Percentiles rank a stretch among this genome's conserved stretches.
phyloP scores from a whole-genome alignment of 2,888 invertebrate genomes.

The Epistrophella euchroma region DNA sequence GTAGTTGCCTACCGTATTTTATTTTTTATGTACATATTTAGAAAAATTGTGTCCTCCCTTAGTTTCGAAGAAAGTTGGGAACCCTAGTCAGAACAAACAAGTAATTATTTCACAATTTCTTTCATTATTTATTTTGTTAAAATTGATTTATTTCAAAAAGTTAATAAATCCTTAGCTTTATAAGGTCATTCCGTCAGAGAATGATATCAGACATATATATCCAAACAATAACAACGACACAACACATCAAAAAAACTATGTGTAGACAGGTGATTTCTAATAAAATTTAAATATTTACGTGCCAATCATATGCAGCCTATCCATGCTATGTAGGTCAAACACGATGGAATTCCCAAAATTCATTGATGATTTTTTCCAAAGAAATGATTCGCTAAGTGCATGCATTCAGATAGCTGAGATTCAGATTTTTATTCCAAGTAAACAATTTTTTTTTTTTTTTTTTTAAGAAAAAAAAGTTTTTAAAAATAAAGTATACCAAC shows the following conservation, averaged over 20 bases:
- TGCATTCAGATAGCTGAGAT: not conserved
- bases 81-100: no score
- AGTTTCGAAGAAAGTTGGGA: no score
- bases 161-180: not conserved
- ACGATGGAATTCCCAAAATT: slow-evolving; percentile 44
- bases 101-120: no score
- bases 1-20: no score
- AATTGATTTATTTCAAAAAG: slow-evolving; percentile 3
- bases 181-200: not conserved
- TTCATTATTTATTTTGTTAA: not conserved
- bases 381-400: slow-evolving; percentile 10
- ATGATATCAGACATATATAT: not conserved
- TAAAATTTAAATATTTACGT: slow-evolving; percentile 26
- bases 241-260: not conserved
- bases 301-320: not conserved
- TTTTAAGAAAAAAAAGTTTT: slow-evolving; percentile 7
- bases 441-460: no score
- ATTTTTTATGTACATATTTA: no score
- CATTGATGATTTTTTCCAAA: slow-evolving; percentile 43
- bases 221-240: not conserved
- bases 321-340: slow-evolving; percentile 37
- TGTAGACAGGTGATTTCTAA: slow-evolving; percentile 7
- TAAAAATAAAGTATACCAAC: not conserved
- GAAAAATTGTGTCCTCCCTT: no score
- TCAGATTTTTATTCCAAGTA: not conserved